Base-by-base conservation (phyloP, 1,140 invertebrate species). In the Eubasilissa regina region DNA sequence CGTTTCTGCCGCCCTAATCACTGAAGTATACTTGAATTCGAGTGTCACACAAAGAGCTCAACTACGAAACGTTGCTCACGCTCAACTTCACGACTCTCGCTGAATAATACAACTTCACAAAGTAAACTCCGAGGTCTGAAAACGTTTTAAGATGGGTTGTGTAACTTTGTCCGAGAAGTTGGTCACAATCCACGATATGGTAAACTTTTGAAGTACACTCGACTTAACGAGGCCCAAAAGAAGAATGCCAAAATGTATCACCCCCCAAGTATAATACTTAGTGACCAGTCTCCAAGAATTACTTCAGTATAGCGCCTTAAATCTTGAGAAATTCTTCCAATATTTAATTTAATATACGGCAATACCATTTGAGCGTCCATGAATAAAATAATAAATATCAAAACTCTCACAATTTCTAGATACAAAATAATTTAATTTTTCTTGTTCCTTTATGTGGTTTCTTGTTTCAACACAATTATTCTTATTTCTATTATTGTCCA, bases 1-100 rank as follows among this genome's bases (percentile, higher is more conserved):
- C 64, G 64, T 68, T 68, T 68, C 64, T 68, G 64, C 64, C 44
- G 44, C 44, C 64, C 44, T 68, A 48, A 68, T 68, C 64, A 68
- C 43, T 68, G 13, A 13, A 68, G 64, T 68, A 68, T 19, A n/a
- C 43, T 68, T 21, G 13, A 13, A 51, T 21, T 25, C 25, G 13
- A 64, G 60, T 64, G 35, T 25, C 60, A 25, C 19, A 62, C 19
- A 35, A 62, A 21, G 7, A 9, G n/a, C 3, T 13, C 11, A 51
- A 51, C 11, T 51, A 51, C 11, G 48, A 51, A 51, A 51, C 48
- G 48, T 51, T 1, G 25, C n/a, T 51, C 48, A 3, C 48, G 8
- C 48, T 0, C 8, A 51, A 51, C 48, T 51, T 15, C 11, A 8
- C 48, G 8, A 8, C n/a, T 8, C 48, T 1, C 11, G 48, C 11